Evolutionary conservation across 2,113 vertebrate species (phyloP), one percentile per base, ranked within the genome.

Genomic region (Connochaetes taurinus): DNA sequence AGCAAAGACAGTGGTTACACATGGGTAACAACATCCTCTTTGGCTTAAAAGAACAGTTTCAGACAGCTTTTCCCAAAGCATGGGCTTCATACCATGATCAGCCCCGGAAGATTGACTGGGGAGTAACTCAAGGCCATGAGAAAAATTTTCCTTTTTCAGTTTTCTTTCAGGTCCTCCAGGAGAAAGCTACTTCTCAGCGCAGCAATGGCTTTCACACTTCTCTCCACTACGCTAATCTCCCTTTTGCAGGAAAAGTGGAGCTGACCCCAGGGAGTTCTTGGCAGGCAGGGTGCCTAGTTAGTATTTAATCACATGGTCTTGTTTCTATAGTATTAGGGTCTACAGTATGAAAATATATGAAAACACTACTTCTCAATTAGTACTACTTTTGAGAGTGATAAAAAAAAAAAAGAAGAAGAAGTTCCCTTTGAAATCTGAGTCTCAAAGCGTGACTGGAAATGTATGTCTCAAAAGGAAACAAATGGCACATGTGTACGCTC

Each of bases 391-490:
- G 23, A 64, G 53, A 8, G 25, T 2, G 52, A 40, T 29, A 0
- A 2, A 19, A 57, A 31, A 1, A 5, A 19, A 57, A 31, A 0
- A 5, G n/a, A n/a, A n/a, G n/a, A n/a, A 19, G 58, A 4, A n/a
- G n/a, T 74, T 71, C 55, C 86, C 55, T 94, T 78, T 67, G 62
- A 74, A 57, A 45, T 33, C 36, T 47, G 55, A 45, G 19, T 74
- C 45, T 33, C 62, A 11, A 84, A 57, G 58, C 10, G 33, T 7
- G 57, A 55, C 43, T 53, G 8, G 55, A 82, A 29, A 76, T 29
- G 40, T 71, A 12, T 25, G 36, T 76, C 12, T 76, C 36, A 76
- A 6, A 80, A 80, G 45, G 86, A 84, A 31, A 62, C 13, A 25
- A 19, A 12, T 8, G 36, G 58, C 19, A 27, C 23, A 4, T 14